Evolutionary conservation across 2,888 invertebrate genomes (phyloP).

Genomic region (Dynastes hyllus): DNA sequence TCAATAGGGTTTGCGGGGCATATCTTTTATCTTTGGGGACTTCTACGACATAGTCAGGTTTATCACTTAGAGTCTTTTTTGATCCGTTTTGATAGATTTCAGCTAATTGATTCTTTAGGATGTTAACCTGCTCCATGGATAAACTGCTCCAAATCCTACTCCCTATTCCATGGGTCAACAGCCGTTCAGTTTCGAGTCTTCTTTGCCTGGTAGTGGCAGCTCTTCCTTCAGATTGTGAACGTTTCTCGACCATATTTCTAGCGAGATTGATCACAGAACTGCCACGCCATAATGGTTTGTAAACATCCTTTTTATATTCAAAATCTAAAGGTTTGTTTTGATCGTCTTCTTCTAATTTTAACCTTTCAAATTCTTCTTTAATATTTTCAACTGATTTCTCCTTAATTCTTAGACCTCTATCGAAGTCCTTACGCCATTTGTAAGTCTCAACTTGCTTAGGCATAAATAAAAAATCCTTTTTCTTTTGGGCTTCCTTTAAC

Average conservation of each 20-base stretch:
- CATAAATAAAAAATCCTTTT: conserved; percentile 88
- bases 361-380: conserved; percentile 82
- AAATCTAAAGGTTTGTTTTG: conserved; percentile 68
- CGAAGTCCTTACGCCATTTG: conserved; percentile 84
- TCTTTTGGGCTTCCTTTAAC: conserved; percentile 84
- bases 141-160: conserved; percentile 88
- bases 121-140: conserved; percentile 87
- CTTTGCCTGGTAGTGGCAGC: conserved; percentile 63
- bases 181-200: conserved; percentile 63
- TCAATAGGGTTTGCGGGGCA: conserved; percentile 62
- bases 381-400: conserved; percentile 93
- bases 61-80: conserved; percentile 36
- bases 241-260: conserved; percentile 79
- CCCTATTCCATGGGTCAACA: conserved; percentile 77
- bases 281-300: conserved; percentile 89
- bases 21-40: conserved; percentile 70
- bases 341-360: conserved; percentile 73
- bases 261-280: conserved; percentile 88
- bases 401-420: conserved; percentile 85
- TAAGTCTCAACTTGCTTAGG: conserved; percentile 83
- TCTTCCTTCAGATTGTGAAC: conserved; percentile 70
- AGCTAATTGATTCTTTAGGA: conserved; percentile 84
- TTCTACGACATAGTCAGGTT: conserved; percentile 77
- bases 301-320: conserved; percentile 77
- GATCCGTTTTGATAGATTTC: conserved; percentile 81